Evolutionary conservation across 2,797 vertebrate genomes (phyloP).

Genomic region (Catamblyrhynchus diadema): DNA sequence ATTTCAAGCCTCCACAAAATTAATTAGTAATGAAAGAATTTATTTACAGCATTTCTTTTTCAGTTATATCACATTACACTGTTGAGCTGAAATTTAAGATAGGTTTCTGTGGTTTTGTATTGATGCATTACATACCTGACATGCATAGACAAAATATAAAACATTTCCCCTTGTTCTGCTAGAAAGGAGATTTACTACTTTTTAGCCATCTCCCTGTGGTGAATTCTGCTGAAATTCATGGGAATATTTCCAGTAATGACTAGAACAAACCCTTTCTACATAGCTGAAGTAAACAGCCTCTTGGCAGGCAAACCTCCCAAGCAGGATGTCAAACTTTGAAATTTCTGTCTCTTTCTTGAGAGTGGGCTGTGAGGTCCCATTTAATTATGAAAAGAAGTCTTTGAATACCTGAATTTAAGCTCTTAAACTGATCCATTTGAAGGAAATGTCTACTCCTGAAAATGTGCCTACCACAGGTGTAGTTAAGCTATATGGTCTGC

Average conservation of each 20-base stretch:
- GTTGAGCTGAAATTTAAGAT: background rate
- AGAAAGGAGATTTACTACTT: slow-evolving; percentile 20
- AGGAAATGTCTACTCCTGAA: background rate
- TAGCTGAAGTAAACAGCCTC: slow-evolving; percentile 37
- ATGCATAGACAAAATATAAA: background rate
- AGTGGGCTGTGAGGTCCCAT: background rate
- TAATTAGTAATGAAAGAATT: background rate
- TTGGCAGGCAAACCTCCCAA: background rate
- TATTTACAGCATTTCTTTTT: background rate
- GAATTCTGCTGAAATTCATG: background rate
- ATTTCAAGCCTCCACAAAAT: background rate
- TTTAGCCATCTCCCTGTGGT: slow-evolving; percentile 4
- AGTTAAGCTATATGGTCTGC: background rate
- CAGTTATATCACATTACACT: background rate
- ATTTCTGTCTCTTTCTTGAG: background rate
- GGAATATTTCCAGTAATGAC: background rate
- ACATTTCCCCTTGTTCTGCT: background rate
- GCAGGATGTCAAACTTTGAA: background rate
- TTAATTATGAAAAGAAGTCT: background rate
- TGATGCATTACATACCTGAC: background rate
- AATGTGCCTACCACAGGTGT: background rate
- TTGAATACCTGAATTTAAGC: background rate
- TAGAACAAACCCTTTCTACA: background rate
- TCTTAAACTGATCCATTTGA: background rate
- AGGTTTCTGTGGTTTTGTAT: background rate